Conservation (phyloP, 2,888 invertebrate genomes). For the Pterobdella sp. region DNA sequence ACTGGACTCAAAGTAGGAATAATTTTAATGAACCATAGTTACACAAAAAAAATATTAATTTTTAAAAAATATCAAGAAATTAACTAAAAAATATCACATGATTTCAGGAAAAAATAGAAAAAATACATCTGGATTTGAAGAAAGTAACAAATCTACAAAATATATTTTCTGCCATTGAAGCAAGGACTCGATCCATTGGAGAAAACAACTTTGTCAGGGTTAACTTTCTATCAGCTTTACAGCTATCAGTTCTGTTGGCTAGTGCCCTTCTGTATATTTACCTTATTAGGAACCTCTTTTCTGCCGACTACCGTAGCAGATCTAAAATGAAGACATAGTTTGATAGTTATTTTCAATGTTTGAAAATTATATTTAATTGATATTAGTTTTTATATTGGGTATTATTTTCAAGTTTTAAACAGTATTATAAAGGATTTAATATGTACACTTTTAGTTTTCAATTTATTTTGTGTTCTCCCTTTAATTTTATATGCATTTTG, state of each 20-base stretch:
- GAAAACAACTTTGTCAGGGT: conserved; percentile 74
- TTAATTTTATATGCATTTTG: too few relatives aligned
- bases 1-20: neutral
- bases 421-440: too few relatives aligned
- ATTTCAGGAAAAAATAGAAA: conserved; percentile 59
- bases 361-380: too few relatives aligned
- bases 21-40: neutral
- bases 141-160: conserved; percentile 48
- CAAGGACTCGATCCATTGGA: conserved; percentile 71
- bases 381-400: too few relatives aligned
- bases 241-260: conserved; percentile 64
- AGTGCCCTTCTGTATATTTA: neutral
- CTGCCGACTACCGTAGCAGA: neutral
- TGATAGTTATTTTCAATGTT: too few relatives aligned
- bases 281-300: neutral
- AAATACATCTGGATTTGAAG: conserved; percentile 55
- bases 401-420: too few relatives aligned
- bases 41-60: neutral
- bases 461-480: too few relatives aligned
- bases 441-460: too few relatives aligned
- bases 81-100: too few relatives aligned
- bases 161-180: conserved; percentile 64
- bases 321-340: conserved; percentile 9
- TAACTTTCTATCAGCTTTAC: conserved; percentile 63
- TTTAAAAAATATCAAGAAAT: too few relatives aligned